A percentile compares a stretch with the other conserved stretches of the same genome.
Conservation (phyloP, 1,140 invertebrate genomes). For the Drosophila setifemur region DNA sequence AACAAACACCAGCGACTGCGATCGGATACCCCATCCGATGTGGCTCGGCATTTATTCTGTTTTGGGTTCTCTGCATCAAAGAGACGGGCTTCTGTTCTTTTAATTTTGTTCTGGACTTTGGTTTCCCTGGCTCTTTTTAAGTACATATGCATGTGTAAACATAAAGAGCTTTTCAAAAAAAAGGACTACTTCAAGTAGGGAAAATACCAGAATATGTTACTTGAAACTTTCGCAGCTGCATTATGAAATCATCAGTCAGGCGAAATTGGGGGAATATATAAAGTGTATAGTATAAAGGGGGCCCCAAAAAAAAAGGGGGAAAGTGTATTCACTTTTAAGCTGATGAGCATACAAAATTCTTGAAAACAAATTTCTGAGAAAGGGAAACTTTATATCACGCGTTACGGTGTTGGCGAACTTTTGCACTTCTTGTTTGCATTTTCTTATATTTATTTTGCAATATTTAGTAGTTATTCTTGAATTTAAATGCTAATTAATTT, state of each 20-base stretch:
- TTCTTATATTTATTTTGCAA: too few species aligned
- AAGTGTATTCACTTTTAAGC: not conserved
- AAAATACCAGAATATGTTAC: slow-evolving; percentile 32
- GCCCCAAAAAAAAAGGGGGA: too few species aligned
- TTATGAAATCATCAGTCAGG: slow-evolving; percentile 54
- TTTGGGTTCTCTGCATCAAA: slow-evolving; percentile 11
- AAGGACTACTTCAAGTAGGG: not conserved
- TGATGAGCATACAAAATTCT: not conserved
- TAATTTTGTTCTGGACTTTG: not conserved
- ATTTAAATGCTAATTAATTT: not conserved
- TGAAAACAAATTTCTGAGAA: not conserved
- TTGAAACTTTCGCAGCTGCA: slow-evolving; percentile 66
- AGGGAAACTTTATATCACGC: too few species aligned
- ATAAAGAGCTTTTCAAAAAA: slow-evolving; percentile 15
- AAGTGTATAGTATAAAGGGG: too few species aligned
- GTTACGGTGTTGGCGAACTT: too few species aligned
- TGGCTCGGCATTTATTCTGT: slow-evolving; percentile 15
- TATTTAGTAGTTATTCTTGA: too few species aligned
- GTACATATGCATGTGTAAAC: slow-evolving; percentile 15
- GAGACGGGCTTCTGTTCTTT: not conserved
- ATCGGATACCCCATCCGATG: slow-evolving; percentile 34
- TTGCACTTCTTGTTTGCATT: not conserved
- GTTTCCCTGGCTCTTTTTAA: not conserved
- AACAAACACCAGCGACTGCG: slow-evolving; percentile 43
- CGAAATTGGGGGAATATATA: not conserved